Evolutionary conservation across 2,888 invertebrate species (phyloP), one percentile per base, ranked within the genome.

Genomic region (Morpho achilles): DNA sequence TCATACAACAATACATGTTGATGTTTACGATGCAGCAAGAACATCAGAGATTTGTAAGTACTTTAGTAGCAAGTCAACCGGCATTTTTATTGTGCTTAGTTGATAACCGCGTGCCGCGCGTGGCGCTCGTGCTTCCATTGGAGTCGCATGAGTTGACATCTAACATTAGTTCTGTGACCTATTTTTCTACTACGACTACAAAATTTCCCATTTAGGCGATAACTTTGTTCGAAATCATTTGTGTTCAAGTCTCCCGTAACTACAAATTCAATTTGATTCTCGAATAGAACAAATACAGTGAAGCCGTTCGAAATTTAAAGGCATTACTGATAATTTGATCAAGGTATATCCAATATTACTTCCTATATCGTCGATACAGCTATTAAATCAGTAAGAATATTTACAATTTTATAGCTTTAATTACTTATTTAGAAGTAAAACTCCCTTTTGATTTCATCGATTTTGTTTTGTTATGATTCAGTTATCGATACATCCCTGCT

Each of bases 21-120:
- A 59, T 62, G 59, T 62, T 56, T 59, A 59, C 56, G 53, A 74
- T 72, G 72, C 68, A 67, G 65, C 67, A 75, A 70, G 69, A 80
- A 78, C 74, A 79, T 67, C 72, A 69, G 69, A 32, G 32, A 32
- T 32, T 69, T 72, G 67, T 67, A 61, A 70, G 64, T 73, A 16
- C 16, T 16, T 16, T 16, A 70, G 72, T 74, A 76, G 71, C 65
- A 73, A 16, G 16, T 16, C 16, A 16, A 75, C 78, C 80, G 78
- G 79, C 79, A 76, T 79, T 83, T 81, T 79, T 80, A 80, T 78
- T 82, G 77, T 80, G 81, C 77, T 87, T 86, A 87, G 88, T 88
- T 87, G 87, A 87, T 87, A 87, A 84, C 74, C 77, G 79, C 67
- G 74, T 66, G 72, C 72, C 81, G 84, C 67, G 77, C 81, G 80